Percentiles rank a stretch among this genome's conserved stretches.
These are phyloP conservation scores for Petroica traversi DNA, from an alignment of 2,113 vertebrate genomes.

Conservation along the genomic window DNA sequence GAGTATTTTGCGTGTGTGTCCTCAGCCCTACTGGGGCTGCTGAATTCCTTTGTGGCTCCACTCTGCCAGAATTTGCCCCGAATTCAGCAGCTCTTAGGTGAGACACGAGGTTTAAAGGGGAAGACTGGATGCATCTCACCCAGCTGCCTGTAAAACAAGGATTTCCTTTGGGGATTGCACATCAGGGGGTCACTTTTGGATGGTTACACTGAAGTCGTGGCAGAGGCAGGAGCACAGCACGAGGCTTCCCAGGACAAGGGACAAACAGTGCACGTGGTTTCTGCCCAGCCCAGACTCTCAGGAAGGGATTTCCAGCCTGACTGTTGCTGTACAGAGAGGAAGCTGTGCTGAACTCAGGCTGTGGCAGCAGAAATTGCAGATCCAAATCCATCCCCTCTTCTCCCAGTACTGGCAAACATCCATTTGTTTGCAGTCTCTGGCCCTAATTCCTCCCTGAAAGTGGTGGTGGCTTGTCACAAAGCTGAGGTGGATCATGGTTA, in stretches of 20 bases:
- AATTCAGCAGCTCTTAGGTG: neutral
- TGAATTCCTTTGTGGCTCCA: neutral
- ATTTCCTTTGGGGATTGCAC: neutral
- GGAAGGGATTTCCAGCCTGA: neutral
- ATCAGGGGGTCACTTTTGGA: neutral
- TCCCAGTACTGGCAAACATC: neutral
- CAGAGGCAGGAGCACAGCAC: neutral
- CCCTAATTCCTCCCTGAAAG: neutral
- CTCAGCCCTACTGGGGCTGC: too few species aligned
- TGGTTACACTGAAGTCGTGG: fast-evolving
- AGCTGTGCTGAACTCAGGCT: neutral
- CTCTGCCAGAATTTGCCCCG: neutral
- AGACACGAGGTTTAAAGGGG: neutral
- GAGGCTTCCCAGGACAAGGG: too few species aligned
- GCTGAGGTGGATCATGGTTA: neutral
- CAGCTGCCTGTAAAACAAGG: neutral
- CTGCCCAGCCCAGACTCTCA: neutral
- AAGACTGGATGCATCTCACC: neutral
- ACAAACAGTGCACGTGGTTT: fast-evolving
- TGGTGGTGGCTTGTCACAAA: neutral
- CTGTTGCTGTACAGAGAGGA: neutral
- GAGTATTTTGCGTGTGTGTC: neutral
- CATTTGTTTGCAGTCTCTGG: neutral
- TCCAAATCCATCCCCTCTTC: neutral
- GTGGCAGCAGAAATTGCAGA: neutral